These are phyloP conservation scores for Heliconius hewitsoni DNA, from an alignment of 1,140 invertebrate genomes.

Conservation along the genomic window DNA sequence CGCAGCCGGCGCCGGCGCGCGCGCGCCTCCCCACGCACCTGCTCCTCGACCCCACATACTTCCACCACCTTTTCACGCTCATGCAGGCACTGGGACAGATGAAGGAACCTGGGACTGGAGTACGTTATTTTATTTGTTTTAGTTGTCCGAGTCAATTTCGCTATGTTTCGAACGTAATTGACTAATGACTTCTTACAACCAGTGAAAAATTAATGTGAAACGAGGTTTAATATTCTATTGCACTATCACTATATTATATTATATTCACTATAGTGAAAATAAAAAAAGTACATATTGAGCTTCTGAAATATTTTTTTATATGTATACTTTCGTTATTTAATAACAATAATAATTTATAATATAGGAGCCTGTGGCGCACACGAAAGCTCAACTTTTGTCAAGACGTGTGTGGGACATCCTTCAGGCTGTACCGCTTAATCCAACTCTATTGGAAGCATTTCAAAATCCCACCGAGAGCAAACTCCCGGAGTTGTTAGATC, in stretches of 20 bases:
- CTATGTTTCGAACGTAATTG: no score
- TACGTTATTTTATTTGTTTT: conserved; percentile 56
- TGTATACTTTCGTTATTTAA: not conserved
- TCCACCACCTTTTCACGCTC: conserved; percentile 93
- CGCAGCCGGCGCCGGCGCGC: conserved; percentile 89
- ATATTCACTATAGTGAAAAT: no score
- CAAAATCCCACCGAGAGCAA: conserved; percentile 86
- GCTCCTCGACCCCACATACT: conserved; percentile 91
- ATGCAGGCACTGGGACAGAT: conserved; percentile 94
- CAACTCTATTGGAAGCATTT: conserved; percentile 91
- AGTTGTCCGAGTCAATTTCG: no score
- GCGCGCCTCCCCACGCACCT: conserved; percentile 92
- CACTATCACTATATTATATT: no score
- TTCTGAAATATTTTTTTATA: no score
- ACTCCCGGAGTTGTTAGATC: conserved; percentile 89
- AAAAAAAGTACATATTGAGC: no score
- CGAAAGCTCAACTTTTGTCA: conserved; percentile 94
- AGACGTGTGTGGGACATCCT: conserved; percentile 96
- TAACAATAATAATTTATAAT: not conserved
- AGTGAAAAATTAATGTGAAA: no score
- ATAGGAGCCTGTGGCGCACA: conserved; percentile 90
- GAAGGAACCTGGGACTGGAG: conserved; percentile 87
- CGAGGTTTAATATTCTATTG: no score
- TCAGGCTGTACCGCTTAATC: conserved; percentile 94
- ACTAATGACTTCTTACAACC: no score